Base-by-base conservation (phyloP, 2,797 vertebrate species). In the Alcedo quadribrachys region DNA sequence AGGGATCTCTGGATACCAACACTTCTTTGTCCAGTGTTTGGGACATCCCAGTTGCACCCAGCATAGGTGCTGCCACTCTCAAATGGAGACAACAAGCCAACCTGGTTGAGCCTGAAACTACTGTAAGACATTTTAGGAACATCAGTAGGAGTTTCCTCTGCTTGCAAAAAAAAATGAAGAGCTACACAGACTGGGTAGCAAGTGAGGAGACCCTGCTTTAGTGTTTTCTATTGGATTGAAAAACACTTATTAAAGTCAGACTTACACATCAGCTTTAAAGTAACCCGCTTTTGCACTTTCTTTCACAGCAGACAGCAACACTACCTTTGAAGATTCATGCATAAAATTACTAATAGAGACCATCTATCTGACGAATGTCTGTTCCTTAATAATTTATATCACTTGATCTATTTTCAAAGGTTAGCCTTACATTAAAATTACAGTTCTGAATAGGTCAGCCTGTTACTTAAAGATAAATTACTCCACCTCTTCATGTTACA, bases 381-480 rank as follows among this genome's bases (percentile, higher is more conserved):
- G 84, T 91, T 94, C 89, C 92, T 97, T 96, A 96, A 97, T 97
- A 97, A 97, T 97, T 97, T 96, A 97, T 95, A 97, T 96, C 95
- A 97, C 97, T 97, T 96, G 96, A 97, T 97, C 97, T 97, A 81
- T 96, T 98, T 97, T 97, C 97, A 98, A 97, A 97, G 96, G 97
- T 97, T 97, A 97, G 96, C 94, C 95, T 97, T 98, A 97, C 94
- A 96, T 98, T 97, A 97, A 97, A 98, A 97, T 96, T 97, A 97
- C 92, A 89, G 91, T 94, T 96, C 96, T 97, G 97, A 97, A 97
- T 97, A 97, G 97, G 97, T 97, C 96, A 97, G 96, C 90, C 96
- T 96, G 95, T 96, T 97, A 97, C 95, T 96, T 96, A 97, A 97
- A 95, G 94, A 98, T 95, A 97, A 97, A 97, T 97, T 96, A 96